Percentiles rank a stretch among this genome's conserved stretches.
phyloP scores from a whole-genome alignment of 2,113 vertebrate species.

The Dendrocopos noguchii region DNA sequence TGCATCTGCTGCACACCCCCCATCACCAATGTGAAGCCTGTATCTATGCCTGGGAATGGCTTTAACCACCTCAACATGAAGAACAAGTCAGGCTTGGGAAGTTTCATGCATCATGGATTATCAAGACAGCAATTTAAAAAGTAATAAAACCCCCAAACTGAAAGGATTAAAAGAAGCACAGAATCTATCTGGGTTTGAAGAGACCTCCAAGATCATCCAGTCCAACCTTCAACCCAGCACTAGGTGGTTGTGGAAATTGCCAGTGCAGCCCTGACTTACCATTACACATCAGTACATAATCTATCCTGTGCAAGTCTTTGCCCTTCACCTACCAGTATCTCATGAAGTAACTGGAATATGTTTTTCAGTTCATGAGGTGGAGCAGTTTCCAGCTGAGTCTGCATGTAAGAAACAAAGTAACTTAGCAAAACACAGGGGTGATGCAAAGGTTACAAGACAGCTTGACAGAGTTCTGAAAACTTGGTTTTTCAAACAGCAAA shows the following conservation, averaged over 20 bases:
- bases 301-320: background rate
- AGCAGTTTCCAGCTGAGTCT: constrained; percentile 95
- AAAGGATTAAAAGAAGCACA: background rate
- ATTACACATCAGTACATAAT: background rate
- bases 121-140: background rate
- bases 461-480: background rate
- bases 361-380: constrained; percentile 98
- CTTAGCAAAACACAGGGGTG: background rate
- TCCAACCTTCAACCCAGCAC: no score
- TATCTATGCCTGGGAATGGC: background rate
- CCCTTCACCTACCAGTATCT: constrained; percentile 87
- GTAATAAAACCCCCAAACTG: background rate
- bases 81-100: background rate
- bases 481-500: background rate
- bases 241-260: accelerated
- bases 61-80: background rate
- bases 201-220: no score
- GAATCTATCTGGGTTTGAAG: no score
- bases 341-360: constrained; percentile 94
- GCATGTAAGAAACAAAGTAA: background rate
- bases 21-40: no score
- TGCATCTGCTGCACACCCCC: no score
- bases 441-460: background rate
- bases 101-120: background rate
- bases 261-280: background rate